A percentile compares a stretch with the other conserved stretches of the same genome.
phyloP scores from a whole-genome alignment of 2,888 invertebrate species.

The Asteroscopus sphinx region DNA sequence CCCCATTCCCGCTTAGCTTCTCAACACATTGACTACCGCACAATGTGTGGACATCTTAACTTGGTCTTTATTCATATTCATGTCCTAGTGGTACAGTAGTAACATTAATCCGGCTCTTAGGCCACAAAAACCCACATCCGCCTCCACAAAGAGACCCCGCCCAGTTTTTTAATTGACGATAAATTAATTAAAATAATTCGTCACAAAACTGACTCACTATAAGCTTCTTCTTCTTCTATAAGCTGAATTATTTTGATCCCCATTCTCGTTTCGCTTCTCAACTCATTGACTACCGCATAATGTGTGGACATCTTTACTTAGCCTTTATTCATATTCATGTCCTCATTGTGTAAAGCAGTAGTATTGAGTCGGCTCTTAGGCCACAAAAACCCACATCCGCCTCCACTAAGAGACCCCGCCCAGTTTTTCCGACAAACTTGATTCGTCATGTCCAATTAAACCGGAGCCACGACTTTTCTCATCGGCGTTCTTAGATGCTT shows the following conservation, averaged over 20 bases:
- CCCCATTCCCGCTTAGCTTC: neutral
- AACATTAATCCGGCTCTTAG: conserved; percentile 23
- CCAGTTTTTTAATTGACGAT: no score
- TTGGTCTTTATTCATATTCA: conserved; percentile 34
- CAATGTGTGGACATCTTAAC: neutral
- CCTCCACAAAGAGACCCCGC: conserved; percentile 79
- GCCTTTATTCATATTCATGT: conserved; percentile 35
- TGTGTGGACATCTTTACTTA: conserved; percentile 1
- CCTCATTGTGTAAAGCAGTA: conserved; percentile 42
- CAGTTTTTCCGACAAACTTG: conserved; percentile 82
- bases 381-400: conserved; percentile 70
- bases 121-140: conserved; percentile 68
- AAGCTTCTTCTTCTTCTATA: no score
- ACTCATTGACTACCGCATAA: neutral
- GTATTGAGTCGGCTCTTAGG: conserved; percentile 22
- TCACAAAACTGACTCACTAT: conserved; percentile 5
- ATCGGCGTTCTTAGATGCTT: conserved; percentile 52
- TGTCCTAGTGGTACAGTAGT: conserved; percentile 41
- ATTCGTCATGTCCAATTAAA: conserved; percentile 87
- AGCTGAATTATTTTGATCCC: neutral
- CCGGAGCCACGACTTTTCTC: conserved; percentile 80
- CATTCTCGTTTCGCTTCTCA: neutral
- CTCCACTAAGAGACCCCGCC: conserved; percentile 79
- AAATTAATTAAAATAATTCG: no score
- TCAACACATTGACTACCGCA: conserved; percentile 11